Percentiles rank a stretch among this genome's conserved stretches.
These are phyloP conservation scores for Molothrus aeneus DNA, from an alignment of 2,797 vertebrate species.

Conservation along the genomic window DNA sequence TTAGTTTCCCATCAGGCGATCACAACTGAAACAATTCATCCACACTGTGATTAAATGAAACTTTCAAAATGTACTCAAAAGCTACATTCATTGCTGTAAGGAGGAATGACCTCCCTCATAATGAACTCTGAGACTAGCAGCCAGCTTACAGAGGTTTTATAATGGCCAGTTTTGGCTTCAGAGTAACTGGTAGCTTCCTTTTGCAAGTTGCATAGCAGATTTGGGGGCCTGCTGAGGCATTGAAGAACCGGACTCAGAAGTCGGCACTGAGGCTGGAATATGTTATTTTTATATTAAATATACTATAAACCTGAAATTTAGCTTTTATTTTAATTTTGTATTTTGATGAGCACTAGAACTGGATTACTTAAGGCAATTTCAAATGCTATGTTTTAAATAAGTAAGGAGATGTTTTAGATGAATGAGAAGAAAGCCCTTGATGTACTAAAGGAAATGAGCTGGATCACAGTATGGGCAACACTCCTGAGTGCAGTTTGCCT, in stretches of 20 bases:
- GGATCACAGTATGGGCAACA: not conserved
- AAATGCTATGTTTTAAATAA: not conserved
- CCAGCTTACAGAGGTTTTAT: constrained; percentile 64
- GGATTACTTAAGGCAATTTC: not conserved
- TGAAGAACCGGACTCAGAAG: not conserved
- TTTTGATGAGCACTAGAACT: constrained; percentile 8
- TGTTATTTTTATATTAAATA: not conserved
- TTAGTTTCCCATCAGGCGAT: constrained; percentile 75
- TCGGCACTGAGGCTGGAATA: not conserved
- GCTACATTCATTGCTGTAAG: constrained; percentile 73
- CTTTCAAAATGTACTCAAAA: constrained; percentile 72
- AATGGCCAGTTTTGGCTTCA: constrained; percentile 64
- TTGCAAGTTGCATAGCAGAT: constrained; percentile 24
- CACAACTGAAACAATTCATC: constrained; percentile 66
- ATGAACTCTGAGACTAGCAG: constrained; percentile 62
- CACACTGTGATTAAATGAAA: constrained; percentile 63
- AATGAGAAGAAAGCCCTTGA: not conserved
- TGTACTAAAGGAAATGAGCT: not conserved
- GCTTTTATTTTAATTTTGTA: not conserved
- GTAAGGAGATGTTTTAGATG: not conserved
- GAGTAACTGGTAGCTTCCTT: constrained; percentile 62
- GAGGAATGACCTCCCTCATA: constrained; percentile 68
- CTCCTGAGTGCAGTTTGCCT: not conserved
- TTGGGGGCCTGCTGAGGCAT: constrained; percentile 8
- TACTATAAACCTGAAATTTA: not conserved